Evolutionary conservation across 2,113 vertebrate genomes (phyloP), one percentile per base, ranked within the genome.

Genomic region (Noctilio leporinus): DNA sequence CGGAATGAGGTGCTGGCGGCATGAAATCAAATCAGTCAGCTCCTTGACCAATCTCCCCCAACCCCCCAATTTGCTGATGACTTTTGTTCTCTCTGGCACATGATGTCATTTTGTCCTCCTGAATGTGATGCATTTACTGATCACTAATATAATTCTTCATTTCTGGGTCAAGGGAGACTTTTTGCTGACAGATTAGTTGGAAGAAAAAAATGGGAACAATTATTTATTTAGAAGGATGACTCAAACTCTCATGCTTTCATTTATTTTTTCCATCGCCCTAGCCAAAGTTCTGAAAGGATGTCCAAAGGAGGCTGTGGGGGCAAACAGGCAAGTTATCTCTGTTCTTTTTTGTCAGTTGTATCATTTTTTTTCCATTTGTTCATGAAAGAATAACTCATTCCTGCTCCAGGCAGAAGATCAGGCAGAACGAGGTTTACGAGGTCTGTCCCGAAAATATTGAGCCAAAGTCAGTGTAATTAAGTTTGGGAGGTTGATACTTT

Each of bases 151-250:
- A 93, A 91, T 84, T 95, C 53, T 93, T 97, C 9, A 14, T 33
- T 93, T 47, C 12, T 90, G 24, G 5, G 53, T 85, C 80, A 84
- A 76, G 67, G 38, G 59, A 96, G 12, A 93, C 73, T 64, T 96
- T 55, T 72, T 84, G 65, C 30, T 94, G 89, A 77, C 30, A 96
- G 91, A 51, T 16, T 88, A n/a, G 35, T 0, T 97, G 9, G 28
- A 59, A 95, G 28, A 89, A 80, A 86, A 86, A 55, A 80, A 93
- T 87, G 84, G 62, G 88, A 94, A 95, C 96, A 59, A 22, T 81
- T 81, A 91, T 97, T 97, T 91, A 82, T 70, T 88, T 86, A 30
- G 38, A 96, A 83, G 81, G 64, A 96, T 97, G 76, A 92, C 78
- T 93, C 77, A n/a, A 90, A 93, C 57, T 7, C 19, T 94, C 59